Base-by-base conservation (phyloP, 2,888 invertebrate genomes). In the Athalia cordata region DNA sequence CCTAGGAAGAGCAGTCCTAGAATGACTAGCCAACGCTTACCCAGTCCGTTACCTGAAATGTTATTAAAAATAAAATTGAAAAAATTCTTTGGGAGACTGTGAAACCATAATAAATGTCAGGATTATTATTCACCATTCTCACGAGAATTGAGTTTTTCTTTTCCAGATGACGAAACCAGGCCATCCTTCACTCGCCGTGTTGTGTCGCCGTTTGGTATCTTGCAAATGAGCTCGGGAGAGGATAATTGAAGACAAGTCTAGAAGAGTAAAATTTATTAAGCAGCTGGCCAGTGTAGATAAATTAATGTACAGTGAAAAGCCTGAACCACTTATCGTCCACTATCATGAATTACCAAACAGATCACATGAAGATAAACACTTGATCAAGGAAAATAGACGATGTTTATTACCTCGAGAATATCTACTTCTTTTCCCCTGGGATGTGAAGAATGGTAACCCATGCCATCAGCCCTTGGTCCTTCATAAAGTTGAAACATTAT, bases 181-280 rank as follows among this genome's bases (percentile, higher is more conserved):
- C 83, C 83, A 59, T 87, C 86, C 83, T 88, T 89, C 6, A 85
- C 78, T 68, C 87, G 88, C 77, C 87, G 86, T 59, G 85, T 75
- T 3, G 87, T 83, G 81, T 89, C 89, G 49, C 89, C 88, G 75
- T 89, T 89, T 57, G 90, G 89, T 80, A 89, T 81, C 85, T 90
- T 90, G 82, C 89, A 85, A 85, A 89, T 88, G 59, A 90, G 80
- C 83, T 89, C 90, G 49, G 90, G 89, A 6, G 89, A 89, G n/a
- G 89, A 89, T 64, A 90, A 82, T 81, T 89, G 90, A 62, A 90
- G 82, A 81, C 90, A 90, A 59, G 90, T 90, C 90, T 90, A 82
- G 8, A 82, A 84, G 81, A 68, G 77, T 52, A 74, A 62, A 43
- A 43, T 68, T 78, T n/a, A 55, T 55, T n/a, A n/a, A 55, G 55